Evolutionary conservation across 2,888 invertebrate genomes (phyloP).

Genomic region (Panopea generosa): DNA sequence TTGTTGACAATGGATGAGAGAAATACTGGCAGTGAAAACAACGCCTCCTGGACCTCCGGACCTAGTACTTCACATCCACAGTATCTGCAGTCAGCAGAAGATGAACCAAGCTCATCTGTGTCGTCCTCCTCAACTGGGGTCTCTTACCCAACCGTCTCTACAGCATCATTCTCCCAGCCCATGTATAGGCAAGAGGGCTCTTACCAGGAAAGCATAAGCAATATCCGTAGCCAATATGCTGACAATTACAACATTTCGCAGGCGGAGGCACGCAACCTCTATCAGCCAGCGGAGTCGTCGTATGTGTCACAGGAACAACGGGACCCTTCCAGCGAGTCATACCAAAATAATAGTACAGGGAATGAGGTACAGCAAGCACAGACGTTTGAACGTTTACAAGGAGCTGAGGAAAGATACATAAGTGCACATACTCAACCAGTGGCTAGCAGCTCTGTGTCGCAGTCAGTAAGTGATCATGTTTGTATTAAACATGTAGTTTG

Average conservation of each 20-base stretch:
- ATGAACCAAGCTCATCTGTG: constrained; percentile 42
- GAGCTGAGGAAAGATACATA: background rate
- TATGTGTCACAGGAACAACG: constrained; percentile 17
- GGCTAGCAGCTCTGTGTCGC: constrained; percentile 73
- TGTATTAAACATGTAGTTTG: background rate
- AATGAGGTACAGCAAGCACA: constrained; percentile 54
- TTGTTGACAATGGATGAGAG: background rate
- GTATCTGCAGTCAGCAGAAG: constrained; percentile 10
- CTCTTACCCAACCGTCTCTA: constrained; percentile 10
- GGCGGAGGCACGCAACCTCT: constrained; percentile 34
- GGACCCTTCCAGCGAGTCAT: constrained; percentile 53
- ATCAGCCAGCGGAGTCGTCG: constrained; percentile 74
- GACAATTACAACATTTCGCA: constrained; percentile 34
- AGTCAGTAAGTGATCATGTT: constrained; percentile 29
- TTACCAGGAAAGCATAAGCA: constrained; percentile 4
- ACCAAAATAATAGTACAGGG: constrained; percentile 46
- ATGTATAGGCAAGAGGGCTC: constrained; percentile 16
- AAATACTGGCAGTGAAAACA: background rate
- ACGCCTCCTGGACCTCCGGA: background rate
- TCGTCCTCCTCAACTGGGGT: constrained; percentile 15
- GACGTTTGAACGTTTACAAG: background rate
- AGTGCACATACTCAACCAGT: constrained; percentile 59
- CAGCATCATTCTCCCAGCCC: constrained; percentile 33
- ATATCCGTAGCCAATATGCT: constrained; percentile 9
- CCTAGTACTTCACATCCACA: too few relatives aligned